Evolutionary conservation across 2,888 invertebrate species (phyloP).

Genomic region (Lasioglossum pauxillum): DNA sequence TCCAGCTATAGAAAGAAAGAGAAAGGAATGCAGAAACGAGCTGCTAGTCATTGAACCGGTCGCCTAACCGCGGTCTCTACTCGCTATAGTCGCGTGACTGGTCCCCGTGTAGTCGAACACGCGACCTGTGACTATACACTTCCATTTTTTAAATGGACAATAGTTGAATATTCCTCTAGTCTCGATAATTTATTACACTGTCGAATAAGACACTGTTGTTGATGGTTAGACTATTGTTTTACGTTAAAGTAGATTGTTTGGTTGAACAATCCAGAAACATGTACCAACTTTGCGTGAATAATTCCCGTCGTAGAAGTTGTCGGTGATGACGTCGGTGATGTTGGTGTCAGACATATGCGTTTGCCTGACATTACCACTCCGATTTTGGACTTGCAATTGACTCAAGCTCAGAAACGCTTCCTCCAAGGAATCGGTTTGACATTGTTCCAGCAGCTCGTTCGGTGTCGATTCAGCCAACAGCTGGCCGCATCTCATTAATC

Average conservation of each 20-base stretch:
- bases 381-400: conserved; percentile 86
- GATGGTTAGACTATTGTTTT: too few relatives aligned
- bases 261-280: not conserved
- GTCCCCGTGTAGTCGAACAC: not conserved
- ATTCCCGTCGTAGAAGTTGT: not conserved
- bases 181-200: not conserved
- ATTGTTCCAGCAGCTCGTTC: conserved; percentile 88
- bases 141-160: not conserved
- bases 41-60: conserved; percentile 8
- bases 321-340: not conserved
- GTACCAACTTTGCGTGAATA: conserved; percentile 5
- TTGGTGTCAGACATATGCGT: accelerated
- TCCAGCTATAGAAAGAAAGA: not conserved
- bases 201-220: too few relatives aligned
- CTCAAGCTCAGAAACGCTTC: conserved; percentile 94
- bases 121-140: not conserved
- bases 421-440: conserved; percentile 91
- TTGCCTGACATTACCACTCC: conserved; percentile 63
- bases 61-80: not conserved
- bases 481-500: conserved; percentile 94
- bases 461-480: conserved; percentile 95
- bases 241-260: not conserved
- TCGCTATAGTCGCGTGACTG: not conserved
- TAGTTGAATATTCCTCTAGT: not conserved
- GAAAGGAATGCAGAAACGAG: conserved; percentile 7